Percentiles rank a stretch among this genome's conserved stretches.
These are phyloP conservation scores for Pseudachorutes palmiensis DNA, from an alignment of 1,140 invertebrate species.

Conservation along the genomic window DNA sequence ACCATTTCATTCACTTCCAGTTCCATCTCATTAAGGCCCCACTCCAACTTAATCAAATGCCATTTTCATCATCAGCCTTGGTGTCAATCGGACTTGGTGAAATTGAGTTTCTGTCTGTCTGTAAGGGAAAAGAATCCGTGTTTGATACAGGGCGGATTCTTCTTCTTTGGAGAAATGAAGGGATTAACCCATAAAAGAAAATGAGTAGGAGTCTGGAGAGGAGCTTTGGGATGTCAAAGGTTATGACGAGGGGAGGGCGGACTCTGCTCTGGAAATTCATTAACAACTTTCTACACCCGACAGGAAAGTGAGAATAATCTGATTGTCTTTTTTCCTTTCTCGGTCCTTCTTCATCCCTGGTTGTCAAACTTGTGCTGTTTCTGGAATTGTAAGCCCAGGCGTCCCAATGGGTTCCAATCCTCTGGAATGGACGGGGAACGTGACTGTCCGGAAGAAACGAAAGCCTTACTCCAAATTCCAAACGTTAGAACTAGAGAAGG, in stretches of 20 bases:
- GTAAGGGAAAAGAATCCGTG: neutral
- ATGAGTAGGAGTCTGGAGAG: neutral
- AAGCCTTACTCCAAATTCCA: conserved; percentile 96
- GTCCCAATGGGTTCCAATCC: conserved; percentile 60
- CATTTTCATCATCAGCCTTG: neutral
- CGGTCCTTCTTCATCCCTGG: neutral
- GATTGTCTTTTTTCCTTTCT: conserved; percentile 2
- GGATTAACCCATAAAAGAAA: conserved; percentile 11
- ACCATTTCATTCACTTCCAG: neutral
- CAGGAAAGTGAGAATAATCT: conserved; percentile 7
- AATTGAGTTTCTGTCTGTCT: neutral
- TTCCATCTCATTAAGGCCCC: neutral
- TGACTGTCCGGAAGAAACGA: conserved; percentile 89
- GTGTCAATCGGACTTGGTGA: conserved; percentile 3
- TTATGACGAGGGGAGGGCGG: neutral
- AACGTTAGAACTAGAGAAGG: conserved; percentile 91
- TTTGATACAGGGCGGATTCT: neutral
- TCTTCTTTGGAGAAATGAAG: neutral
- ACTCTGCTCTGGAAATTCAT: neutral
- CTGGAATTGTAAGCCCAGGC: conserved; percentile 24
- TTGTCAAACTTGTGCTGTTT: neutral
- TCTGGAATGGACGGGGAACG: conserved; percentile 84
- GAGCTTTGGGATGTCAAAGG: neutral
- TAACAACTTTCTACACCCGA: conserved; percentile 1
- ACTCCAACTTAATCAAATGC: conserved; percentile 10